Conservation (phyloP, 2,113 vertebrate genomes). For the Brachypodius melanocephalos region DNA sequence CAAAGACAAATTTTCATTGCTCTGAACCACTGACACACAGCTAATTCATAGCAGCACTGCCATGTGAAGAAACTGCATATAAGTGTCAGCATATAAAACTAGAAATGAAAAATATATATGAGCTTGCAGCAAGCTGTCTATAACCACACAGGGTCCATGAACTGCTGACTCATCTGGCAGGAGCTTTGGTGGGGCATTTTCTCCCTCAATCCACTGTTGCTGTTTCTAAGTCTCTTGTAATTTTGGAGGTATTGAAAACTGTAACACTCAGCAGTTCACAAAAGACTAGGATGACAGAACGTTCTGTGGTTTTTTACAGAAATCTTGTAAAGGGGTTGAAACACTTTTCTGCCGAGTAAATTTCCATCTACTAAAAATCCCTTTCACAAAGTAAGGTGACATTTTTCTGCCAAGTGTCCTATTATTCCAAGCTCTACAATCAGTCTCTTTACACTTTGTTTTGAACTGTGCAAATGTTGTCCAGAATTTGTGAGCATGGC, state of each 20-base stretch:
- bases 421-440: not conserved
- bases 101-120: not conserved
- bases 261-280: not conserved
- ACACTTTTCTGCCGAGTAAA: not conserved
- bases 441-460: not conserved
- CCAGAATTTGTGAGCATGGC: not conserved
- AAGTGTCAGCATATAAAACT: not conserved
- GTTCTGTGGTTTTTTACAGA: not conserved
- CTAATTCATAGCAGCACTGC: not conserved
- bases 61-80: not conserved
- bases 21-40: not conserved
- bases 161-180: not conserved
- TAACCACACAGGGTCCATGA: rapidly evolving
- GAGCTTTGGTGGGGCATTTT: not conserved
- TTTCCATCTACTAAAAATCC: not conserved
- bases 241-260: not conserved
- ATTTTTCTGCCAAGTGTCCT: not conserved
- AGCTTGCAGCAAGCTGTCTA: not conserved
- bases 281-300: not conserved
- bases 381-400: not conserved
- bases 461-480: not conserved
- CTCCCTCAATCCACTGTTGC: not conserved
- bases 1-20: not conserved
- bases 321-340: not conserved
- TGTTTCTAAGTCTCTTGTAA: not conserved